Evolutionary conservation across 2,113 vertebrate genomes (phyloP), one percentile per base, ranked within the genome.

Genomic region (Corythornis madagascariensis): DNA sequence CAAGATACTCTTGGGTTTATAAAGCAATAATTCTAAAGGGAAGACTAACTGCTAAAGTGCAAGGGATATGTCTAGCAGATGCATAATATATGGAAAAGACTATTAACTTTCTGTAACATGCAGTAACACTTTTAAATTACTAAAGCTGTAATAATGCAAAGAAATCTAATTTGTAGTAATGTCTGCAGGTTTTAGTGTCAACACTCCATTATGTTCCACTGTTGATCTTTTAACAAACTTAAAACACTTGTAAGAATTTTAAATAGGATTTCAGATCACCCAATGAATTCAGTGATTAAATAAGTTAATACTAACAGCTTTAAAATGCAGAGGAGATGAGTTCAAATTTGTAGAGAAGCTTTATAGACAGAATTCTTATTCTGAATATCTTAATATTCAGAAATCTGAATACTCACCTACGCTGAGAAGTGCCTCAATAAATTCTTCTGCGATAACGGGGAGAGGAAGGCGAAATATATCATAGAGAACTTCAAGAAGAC

Each of bases 401-500:
- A 38, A 38, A 38, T 38, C 52, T 71, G 22, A 90, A 72, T 85
- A 97, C 98, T 97, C 94, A 99, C 99, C 99, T 83, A 99, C 99
- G 96, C 99, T 99, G 73, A 99, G 97, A 93, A 99, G 98, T 83
- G 98, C 99, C 96, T 99, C 99, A 59, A 98, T 98, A 95, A 99
- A 99, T 92, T 99, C 99, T 94, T 99, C 98, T 59, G 99, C 99
- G 56, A 98, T 97, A 80, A 99, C 98, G 92, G 99, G 99, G 66
- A 99, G 96, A 94, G 99, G 99, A 92, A 99, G 98, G 78, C 99
- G 98, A 97, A 99, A 99, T 95, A 99, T 99, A 88, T 99, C 99
- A 92, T 99, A 99, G 63, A 99, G 98, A 88, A 99, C 99, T 96
- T 99, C 99, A 94, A 99, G 97, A 63, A 99, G 96, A 83, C 99